phyloP scores from a whole-genome alignment of 2,888 invertebrate species.

The Cheilosia vernalis region DNA sequence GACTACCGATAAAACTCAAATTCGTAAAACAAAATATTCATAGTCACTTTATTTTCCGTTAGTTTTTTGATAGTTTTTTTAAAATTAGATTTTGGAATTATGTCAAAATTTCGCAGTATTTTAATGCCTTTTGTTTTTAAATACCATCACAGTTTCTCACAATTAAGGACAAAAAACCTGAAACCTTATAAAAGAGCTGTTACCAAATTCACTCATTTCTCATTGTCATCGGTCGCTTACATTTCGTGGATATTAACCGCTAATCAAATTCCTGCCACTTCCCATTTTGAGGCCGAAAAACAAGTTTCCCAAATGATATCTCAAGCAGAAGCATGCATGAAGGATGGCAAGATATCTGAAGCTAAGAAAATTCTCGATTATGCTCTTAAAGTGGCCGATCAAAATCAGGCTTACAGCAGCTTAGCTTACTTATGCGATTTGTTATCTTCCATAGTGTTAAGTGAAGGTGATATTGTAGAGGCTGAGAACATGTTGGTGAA shows the following conservation, averaged over 20 bases:
- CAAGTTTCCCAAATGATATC: conserved; percentile 65
- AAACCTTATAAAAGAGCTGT: background rate
- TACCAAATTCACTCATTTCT: background rate
- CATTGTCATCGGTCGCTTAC: conserved; percentile 11
- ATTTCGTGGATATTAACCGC: conserved; percentile 4
- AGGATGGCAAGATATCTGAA: conserved; percentile 79
- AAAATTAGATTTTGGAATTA: conserved; percentile 9
- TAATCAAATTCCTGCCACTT: conserved; percentile 40
- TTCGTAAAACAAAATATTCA: background rate
- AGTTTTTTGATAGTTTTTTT: too few species aligned
- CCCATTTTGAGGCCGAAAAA: conserved; percentile 66
- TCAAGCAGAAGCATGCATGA: conserved; percentile 62
- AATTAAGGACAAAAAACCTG: background rate
- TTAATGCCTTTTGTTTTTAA: conserved; percentile 13
- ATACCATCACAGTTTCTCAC: background rate
- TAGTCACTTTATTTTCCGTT: background rate
- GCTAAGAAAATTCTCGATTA: conserved; percentile 82
- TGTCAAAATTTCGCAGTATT: conserved; percentile 61
- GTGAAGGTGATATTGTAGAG: conserved; percentile 81
- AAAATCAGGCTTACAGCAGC: conserved; percentile 79
- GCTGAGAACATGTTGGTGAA: conserved; percentile 82
- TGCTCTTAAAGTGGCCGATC: conserved; percentile 82
- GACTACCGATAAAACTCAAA: too few species aligned
- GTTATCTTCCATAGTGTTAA: conserved; percentile 82
- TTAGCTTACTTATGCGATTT: conserved; percentile 82